Conservation (phyloP, 2,113 vertebrate genomes). For the Chloropsis hardwickii region DNA sequence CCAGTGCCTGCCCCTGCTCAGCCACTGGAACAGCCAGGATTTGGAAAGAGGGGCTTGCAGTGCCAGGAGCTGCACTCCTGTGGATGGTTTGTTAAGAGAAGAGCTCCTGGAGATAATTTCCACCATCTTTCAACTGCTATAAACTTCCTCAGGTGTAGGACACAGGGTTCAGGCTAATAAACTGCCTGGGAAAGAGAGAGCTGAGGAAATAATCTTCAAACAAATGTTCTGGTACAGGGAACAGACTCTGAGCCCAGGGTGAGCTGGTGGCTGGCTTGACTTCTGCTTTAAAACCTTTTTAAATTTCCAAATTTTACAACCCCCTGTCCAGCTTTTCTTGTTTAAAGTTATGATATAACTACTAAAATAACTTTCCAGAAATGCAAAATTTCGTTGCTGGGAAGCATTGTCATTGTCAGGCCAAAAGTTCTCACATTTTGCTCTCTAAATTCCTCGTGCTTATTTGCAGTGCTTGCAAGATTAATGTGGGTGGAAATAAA, state of each 20-base stretch:
- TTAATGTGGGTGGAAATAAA: neutral
- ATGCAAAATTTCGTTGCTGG: neutral
- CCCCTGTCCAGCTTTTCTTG: neutral
- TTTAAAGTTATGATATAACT: neutral
- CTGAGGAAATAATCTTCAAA: neutral
- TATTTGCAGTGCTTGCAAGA: neutral
- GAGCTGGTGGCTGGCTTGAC: neutral
- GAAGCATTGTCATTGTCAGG: neutral
- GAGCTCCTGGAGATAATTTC: neutral
- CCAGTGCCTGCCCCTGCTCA: neutral
- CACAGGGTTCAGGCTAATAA: neutral
- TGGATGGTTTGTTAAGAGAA: neutral
- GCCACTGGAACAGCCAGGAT: neutral
- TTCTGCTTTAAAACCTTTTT: neutral
- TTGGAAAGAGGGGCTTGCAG: neutral
- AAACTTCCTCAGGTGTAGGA: neutral
- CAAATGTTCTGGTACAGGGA: neutral
- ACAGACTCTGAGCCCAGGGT: neutral
- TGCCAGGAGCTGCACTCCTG: neutral
- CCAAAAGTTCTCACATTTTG: neutral
- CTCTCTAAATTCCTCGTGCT: neutral
- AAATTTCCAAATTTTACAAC: neutral
- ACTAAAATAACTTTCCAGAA: neutral
- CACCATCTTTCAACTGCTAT: neutral
- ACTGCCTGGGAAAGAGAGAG: neutral